Base-by-base conservation (phyloP, 2,888 invertebrate genomes). In the Cephonodes hylas region DNA sequence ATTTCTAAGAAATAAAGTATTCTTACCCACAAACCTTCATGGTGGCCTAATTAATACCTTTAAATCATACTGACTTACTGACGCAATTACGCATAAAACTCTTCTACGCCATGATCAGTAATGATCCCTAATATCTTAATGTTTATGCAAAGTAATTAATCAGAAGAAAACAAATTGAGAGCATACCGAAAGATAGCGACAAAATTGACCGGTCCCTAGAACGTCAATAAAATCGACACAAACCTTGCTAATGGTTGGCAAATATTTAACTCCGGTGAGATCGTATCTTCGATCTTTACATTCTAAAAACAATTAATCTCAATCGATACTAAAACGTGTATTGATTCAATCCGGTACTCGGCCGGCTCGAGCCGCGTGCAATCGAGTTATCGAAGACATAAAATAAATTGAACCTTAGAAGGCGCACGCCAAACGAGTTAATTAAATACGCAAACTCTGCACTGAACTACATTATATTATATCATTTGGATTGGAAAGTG, bases 261-360 rank as follows among this genome's bases (percentile, higher is more conserved):
- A 46, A 48, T 48, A 27, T 25, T 44, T n/a, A 3, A 38, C 38
- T 38, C 38, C 13, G n/a, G n/a, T n/a, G 3, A 38, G 38, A 38
- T n/a, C 38, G 38, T 25, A 27, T 25, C 15, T 48, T 25, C n/a
- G 15, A 7, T 25, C 25, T n/a, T 5, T 27, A 2, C 15, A 48
- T 48, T 48, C 25, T 23, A 45, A 25, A 25, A 48, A 27, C 48
- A 27, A 48, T 48, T 48, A 48, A 48, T 48, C 48, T 25, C 48
- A 48, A 48, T 48, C 48, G 48, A 48, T 48, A 7, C 7, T 48
- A 25, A 44, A 48, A 25, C 25, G 8, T 23, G 27, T 27, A 48
- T 48, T 27, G 48, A 27, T 48, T 48, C 27, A 48, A 48, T 48
- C 25, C 27, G 48, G 27, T 25, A 48, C 27, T 48, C 48, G 27